Conservation (phyloP, 2,888 invertebrate genomes). For the Pocota personata region DNA sequence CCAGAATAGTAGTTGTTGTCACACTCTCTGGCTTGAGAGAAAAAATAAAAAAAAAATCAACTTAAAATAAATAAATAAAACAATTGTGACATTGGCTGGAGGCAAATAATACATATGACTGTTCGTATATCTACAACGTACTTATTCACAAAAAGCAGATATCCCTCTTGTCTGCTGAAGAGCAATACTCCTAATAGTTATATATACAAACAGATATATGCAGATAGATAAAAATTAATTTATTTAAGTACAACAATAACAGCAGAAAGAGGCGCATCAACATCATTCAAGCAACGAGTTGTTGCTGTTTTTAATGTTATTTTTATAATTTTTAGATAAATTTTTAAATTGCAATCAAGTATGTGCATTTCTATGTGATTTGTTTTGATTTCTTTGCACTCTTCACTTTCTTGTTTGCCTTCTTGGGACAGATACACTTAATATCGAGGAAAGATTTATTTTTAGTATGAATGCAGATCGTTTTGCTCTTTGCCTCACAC, state of each 20-base stretch:
- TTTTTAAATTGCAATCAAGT: conserved; percentile 49
- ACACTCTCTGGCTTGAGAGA: conserved; percentile 1
- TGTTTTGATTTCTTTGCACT: neutral
- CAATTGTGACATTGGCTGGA: conserved; percentile 62
- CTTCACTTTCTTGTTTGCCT: neutral
- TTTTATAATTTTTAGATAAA: conserved; percentile 35
- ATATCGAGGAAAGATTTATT: neutral
- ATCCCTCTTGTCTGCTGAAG: neutral
- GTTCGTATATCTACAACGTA: neutral
- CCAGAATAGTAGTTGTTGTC: neutral
- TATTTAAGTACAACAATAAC: conserved; percentile 43
- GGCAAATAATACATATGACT: conserved; percentile 25
- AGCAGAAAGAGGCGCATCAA: conserved; percentile 3
- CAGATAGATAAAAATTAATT: conserved; percentile 40
- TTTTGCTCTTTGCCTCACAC: neutral
- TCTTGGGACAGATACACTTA: neutral
- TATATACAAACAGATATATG: neutral
- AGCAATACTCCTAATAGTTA: neutral
- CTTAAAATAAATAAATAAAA: conserved; percentile 46
- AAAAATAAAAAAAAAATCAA: neutral
- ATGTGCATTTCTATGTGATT: conserved; percentile 29
- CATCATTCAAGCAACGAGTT: conserved; percentile 6
- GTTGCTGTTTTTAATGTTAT: neutral
- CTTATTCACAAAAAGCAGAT: neutral
- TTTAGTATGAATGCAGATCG: neutral